Evolutionary conservation across 2,113 vertebrate genomes (phyloP).

Genomic region (Rissa tridactyla): DNA sequence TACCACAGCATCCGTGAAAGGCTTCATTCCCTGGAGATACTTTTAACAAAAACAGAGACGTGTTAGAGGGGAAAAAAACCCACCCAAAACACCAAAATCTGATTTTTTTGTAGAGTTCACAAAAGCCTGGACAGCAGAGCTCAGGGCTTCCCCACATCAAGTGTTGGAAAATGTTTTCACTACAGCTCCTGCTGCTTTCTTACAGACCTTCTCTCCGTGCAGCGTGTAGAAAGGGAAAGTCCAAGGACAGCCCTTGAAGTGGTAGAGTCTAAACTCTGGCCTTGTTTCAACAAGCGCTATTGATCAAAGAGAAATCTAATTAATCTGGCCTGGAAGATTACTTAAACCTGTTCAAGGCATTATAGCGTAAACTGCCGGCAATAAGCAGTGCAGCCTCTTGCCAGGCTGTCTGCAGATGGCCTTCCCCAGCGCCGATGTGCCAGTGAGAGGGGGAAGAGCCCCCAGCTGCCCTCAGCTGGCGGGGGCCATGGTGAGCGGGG

Average conservation of each 20-base stretch:
- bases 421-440: background rate
- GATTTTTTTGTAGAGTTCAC: background rate
- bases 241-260: slow-evolving; percentile 2
- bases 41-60: background rate
- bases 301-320: slow-evolving; percentile 48
- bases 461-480: background rate
- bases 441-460: background rate
- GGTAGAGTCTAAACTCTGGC: slow-evolving; percentile 1
- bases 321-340: slow-evolving; percentile 27
- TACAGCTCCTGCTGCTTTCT: background rate
- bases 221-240: background rate
- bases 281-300: background rate
- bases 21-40: background rate
- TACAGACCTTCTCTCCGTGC: background rate
- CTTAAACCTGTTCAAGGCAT: slow-evolving; percentile 2
- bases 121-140: background rate
- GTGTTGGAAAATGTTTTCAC: background rate
- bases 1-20: background rate
- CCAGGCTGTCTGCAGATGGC: background rate
- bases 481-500: background rate
- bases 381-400: background rate
- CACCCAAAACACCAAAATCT: background rate
- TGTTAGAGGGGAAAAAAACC: background rate
- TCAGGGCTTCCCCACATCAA: background rate
- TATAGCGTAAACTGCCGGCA: background rate